phyloP scores from a whole-genome alignment of 2,797 vertebrate genomes.

The Arnoldichthys spilopterus region DNA sequence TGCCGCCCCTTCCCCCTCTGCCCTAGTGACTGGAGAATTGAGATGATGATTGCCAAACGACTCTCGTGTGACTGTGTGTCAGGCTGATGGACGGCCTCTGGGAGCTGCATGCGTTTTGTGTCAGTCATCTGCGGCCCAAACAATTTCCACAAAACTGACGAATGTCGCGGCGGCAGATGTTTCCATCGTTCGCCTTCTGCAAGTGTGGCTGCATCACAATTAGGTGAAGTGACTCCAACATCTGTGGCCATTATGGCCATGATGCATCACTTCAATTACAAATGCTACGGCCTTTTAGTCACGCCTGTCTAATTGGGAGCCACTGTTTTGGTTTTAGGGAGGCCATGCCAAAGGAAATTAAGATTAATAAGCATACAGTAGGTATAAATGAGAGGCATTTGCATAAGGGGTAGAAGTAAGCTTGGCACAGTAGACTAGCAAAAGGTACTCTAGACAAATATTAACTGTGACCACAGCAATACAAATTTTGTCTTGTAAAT shows the following conservation, averaged over 20 bases:
- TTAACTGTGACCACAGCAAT: background rate
- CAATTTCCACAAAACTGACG: slow-evolving; percentile 50
- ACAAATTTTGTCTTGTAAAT: background rate
- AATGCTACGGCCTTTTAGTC: slow-evolving; percentile 70
- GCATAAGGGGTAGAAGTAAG: background rate
- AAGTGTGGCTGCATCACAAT: slow-evolving; percentile 66
- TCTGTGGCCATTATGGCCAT: slow-evolving; percentile 73
- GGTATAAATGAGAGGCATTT: background rate
- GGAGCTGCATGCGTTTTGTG: slow-evolving; percentile 39
- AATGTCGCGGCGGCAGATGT: slow-evolving; percentile 48
- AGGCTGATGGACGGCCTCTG: slow-evolving; percentile 43
- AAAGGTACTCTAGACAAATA: background rate
- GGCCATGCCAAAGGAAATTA: slow-evolving; percentile 15
- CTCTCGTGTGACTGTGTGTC: slow-evolving; percentile 43
- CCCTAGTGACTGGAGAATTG: slow-evolving; percentile 40
- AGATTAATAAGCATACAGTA: slow-evolving; percentile 32
- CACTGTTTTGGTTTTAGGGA: slow-evolving; percentile 36
- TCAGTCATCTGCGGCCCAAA: slow-evolving; percentile 39
- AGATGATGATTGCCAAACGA: slow-evolving; percentile 51
- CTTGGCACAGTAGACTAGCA: background rate
- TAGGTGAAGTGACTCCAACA: slow-evolving; percentile 64
- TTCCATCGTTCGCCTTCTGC: slow-evolving; percentile 55
- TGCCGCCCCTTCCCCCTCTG: slow-evolving; percentile 28
- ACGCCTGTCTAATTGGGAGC: slow-evolving; percentile 71
- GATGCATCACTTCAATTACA: slow-evolving; percentile 75